phyloP scores from a whole-genome alignment of 2,888 invertebrate genomes.

The Nomada ferruginata region DNA sequence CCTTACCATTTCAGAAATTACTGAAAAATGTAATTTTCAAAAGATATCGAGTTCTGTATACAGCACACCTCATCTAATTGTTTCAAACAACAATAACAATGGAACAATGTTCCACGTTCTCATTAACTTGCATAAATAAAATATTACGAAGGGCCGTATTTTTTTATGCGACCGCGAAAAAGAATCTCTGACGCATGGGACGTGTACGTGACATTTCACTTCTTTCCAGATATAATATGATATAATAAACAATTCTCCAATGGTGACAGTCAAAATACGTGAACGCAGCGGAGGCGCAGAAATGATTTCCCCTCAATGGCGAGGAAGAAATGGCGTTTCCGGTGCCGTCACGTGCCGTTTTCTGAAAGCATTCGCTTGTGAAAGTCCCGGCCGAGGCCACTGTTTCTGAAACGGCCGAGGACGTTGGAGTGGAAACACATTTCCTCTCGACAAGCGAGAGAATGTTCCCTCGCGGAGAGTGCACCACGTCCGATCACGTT shows the following conservation, averaged over 20 bases:
- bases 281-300: not conserved
- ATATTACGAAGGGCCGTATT: too few species aligned
- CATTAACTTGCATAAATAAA: too few species aligned
- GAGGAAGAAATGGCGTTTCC: constrained; percentile 14
- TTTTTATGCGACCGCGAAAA: too few species aligned
- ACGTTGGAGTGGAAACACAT: constrained; percentile 44
- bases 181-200: too few species aligned
- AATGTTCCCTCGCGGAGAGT: constrained; percentile 34
- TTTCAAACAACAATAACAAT: too few species aligned
- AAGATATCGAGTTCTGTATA: not conserved
- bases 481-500: constrained; percentile 55
- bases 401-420: constrained; percentile 43
- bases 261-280: not conserved
- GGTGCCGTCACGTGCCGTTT: constrained; percentile 43
- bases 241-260: too few species aligned
- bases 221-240: too few species aligned
- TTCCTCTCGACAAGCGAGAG: constrained; percentile 39
- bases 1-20: not conserved
- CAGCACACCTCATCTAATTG: not conserved
- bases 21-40: not conserved
- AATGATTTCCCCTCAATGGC: constrained; percentile 18
- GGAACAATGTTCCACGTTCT: too few species aligned
- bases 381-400: constrained; percentile 35
- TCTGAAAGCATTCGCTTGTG: constrained; percentile 54
- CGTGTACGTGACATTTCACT: too few species aligned